phyloP scores from a whole-genome alignment of 2,113 vertebrate genomes.

The Protomyctophum bolini region DNA sequence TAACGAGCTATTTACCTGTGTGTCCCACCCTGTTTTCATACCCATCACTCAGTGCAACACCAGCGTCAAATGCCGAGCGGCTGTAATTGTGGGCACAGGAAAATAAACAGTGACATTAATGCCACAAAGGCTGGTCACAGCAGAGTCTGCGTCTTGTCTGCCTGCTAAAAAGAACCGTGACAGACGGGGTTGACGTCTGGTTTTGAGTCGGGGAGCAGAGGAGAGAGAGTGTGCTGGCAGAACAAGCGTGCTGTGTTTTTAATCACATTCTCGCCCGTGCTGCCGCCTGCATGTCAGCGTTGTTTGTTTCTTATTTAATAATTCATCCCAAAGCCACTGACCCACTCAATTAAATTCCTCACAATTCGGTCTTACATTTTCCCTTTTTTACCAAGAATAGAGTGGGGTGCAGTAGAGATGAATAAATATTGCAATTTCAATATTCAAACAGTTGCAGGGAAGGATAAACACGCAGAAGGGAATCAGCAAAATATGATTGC shows the following conservation, averaged over 20 bases:
- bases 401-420: conserved; percentile 29
- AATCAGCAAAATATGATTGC: conserved; percentile 72
- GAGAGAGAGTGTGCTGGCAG: neutral
- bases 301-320: conserved; percentile 71
- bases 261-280: conserved; percentile 42
- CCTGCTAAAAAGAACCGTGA: conserved; percentile 56
- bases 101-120: conserved; percentile 70
- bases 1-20: conserved; percentile 5
- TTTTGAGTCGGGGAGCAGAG: conserved; percentile 9
- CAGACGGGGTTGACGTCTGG: conserved; percentile 63
- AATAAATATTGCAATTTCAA: conserved; percentile 70
- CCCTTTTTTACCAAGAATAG: conserved; percentile 38
- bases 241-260: conserved; percentile 34
- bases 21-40: conserved; percentile 29
- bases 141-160: conserved; percentile 54
- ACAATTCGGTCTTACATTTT: conserved; percentile 49
- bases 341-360: conserved; percentile 76
- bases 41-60: conserved; percentile 55
- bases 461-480: conserved; percentile 61
- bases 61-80: conserved; percentile 44
- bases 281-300: conserved; percentile 28
- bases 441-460: conserved; percentile 66
- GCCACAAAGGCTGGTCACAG: conserved; percentile 53
- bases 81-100: conserved; percentile 49
- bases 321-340: conserved; percentile 68